These are phyloP conservation scores for Drosophila punjabiensis DNA, from an alignment of 1,140 invertebrate genomes.

Conservation along the genomic window DNA sequence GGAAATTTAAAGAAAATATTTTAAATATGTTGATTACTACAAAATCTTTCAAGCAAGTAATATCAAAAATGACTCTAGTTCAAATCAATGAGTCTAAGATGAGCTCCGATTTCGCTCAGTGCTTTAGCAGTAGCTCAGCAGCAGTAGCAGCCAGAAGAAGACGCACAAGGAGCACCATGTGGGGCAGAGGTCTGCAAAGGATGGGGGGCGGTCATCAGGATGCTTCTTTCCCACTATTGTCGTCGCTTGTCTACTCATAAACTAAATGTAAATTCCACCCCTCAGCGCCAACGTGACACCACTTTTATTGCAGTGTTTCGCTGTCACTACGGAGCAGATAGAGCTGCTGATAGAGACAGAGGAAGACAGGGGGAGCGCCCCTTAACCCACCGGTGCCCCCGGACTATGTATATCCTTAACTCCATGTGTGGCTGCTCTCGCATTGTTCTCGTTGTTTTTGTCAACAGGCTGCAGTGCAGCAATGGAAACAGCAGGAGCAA, in stretches of 20 bases:
- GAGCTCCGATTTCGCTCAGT: constrained; percentile 8
- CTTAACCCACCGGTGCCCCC: constrained; percentile 37
- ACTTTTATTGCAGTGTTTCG: constrained; percentile 81
- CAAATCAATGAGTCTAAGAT: too few species aligned
- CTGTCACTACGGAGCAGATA: constrained; percentile 47
- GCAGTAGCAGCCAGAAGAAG: constrained; percentile 8
- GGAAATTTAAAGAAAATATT: neutral
- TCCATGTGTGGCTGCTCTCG: constrained; percentile 64
- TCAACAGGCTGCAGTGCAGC: constrained; percentile 73
- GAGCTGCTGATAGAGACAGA: constrained; percentile 5
- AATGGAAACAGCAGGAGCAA: constrained; percentile 44
- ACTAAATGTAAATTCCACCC: constrained; percentile 80
- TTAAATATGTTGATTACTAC: neutral
- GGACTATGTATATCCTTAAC: constrained; percentile 20
- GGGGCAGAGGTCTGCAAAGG: constrained; percentile 26
- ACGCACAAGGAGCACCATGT: constrained; percentile 29
- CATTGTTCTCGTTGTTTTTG: constrained; percentile 59
- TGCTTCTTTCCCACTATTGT: constrained; percentile 65
- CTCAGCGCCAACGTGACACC: constrained; percentile 55
- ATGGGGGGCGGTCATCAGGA: constrained; percentile 38
- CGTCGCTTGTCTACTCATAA: constrained; percentile 82
- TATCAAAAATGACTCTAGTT: neutral
- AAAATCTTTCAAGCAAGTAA: neutral
- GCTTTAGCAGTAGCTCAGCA: constrained; percentile 20
- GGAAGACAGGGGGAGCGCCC: neutral